Base-by-base conservation (phyloP, 2,888 invertebrate genomes). In the Amphipyra tragopoginis region DNA sequence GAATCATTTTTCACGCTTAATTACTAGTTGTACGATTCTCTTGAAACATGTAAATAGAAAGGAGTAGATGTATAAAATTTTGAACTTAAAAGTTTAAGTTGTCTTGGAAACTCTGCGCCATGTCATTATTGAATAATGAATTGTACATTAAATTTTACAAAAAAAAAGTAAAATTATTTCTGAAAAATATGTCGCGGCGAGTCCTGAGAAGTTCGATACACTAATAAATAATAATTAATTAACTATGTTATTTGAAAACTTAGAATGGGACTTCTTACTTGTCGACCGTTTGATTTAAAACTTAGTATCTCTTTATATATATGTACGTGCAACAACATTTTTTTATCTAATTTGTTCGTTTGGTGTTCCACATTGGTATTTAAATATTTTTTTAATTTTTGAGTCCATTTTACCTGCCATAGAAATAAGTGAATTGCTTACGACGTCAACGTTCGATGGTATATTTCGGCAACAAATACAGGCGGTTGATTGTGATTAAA, bases 331-430 rank as follows among this genome's bases (percentile, higher is more conserved):
- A 75, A 67, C 57, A 73, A 62, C 80, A 79, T 85, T 65, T 88
- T 88, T 87, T 86, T 85, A 86, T 79, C 80, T 79, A 77, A 84
- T 87, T 88, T 88, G 87, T 88, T 87, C 83, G 76, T 86, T 86
- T 86, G 81, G 80, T 86, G 82, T 82, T 83, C 75, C 85, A 79
- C 85, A 75, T 89, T 89, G 85, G 84, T 90, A 87, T 86, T 86
- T 84, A 86, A 87, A 82, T 89, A 82, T 89, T 89, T 92, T 79
- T 90, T 88, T 85, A 66, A 82, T 93, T 93, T 94, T 93, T 91
- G 91, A 93, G 75, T 83, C 85, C 79, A 84, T 93, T 94, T 94
- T 93, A 93, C 90, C 91, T 93, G 93, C 93, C 93, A 93, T 93
- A 93, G 93, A 85, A 72, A 89, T 93, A 93, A 94, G 93, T 87